These are phyloP conservation scores for Xylophagus ater DNA, from an alignment of 2,888 invertebrate genomes.

Conservation along the genomic window DNA sequence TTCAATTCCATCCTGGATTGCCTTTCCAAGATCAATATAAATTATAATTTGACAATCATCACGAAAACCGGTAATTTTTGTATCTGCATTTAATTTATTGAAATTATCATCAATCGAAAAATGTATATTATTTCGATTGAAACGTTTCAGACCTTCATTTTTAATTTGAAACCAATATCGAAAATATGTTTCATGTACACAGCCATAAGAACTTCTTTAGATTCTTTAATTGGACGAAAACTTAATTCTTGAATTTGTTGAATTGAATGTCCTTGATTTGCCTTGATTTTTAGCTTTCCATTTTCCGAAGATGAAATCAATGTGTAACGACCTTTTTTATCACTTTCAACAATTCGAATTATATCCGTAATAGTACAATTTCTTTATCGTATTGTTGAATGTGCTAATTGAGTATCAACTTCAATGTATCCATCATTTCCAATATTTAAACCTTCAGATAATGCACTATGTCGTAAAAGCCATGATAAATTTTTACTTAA, in stretches of 20 bases:
- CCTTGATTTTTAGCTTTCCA: conserved; percentile 51
- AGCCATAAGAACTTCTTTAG: conserved; percentile 42
- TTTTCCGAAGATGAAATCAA: conserved; percentile 36
- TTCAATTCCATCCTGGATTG: conserved; percentile 49
- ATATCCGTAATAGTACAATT: conserved; percentile 46
- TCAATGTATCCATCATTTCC: conserved; percentile 56
- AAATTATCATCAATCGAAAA: conserved; percentile 51
- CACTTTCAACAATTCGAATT: conserved; percentile 47
- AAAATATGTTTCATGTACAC: conserved; percentile 69
- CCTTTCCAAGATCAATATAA: conserved; percentile 52
- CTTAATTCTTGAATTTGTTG: conserved; percentile 38
- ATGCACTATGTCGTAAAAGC: conserved; percentile 64
- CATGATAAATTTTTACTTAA: conserved; percentile 65
- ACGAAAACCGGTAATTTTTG: conserved; percentile 52
- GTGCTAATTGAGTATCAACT: conserved; percentile 48
- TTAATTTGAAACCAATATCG: conserved; percentile 53
- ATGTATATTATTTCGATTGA: conserved; percentile 69
- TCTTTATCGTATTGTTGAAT: conserved; percentile 28
- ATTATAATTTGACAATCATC: conserved; percentile 52
- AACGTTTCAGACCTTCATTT: conserved; percentile 53
- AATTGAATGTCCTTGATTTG: conserved; percentile 72
- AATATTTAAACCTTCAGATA: conserved; percentile 50
- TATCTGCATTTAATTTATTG: background rate
- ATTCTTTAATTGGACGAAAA: conserved; percentile 35
- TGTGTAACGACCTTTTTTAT: conserved; percentile 62